phyloP scores from a whole-genome alignment of 64 coral and sea anemone genomes.

The Actinia equina region DNA sequence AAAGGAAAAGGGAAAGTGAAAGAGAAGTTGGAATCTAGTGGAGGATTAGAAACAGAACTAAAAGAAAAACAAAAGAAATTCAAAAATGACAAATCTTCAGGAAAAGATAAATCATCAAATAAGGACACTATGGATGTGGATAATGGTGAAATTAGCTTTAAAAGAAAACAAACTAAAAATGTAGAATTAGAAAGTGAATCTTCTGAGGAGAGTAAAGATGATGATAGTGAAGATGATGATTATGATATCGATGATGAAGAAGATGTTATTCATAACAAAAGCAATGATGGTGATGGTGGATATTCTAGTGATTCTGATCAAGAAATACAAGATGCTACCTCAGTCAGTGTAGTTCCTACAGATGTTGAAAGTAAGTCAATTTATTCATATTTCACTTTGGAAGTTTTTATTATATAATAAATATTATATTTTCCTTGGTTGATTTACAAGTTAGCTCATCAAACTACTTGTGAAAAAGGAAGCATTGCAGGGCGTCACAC shows the following conservation, averaged over 20 bases:
- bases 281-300: constrained; percentile 9
- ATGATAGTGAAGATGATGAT: neutral
- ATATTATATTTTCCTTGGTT: neutral
- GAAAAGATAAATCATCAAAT: neutral
- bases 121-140: neutral
- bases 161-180: constrained; percentile 28
- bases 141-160: neutral
- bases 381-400: neutral
- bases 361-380: constrained; percentile 1
- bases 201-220: constrained; percentile 7
- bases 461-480: too few relatives aligned
- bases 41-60: neutral
- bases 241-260: neutral
- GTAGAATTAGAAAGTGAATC: constrained; percentile 27
- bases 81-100: neutral
- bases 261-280: neutral
- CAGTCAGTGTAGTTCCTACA: constrained; percentile 2
- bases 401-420: neutral
- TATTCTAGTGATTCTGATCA: constrained; percentile 1
- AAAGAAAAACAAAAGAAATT: neutral
- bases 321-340: constrained; percentile 32
- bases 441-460: too few relatives aligned
- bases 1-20: neutral
- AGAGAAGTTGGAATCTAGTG: neutral
- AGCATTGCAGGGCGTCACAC: too few relatives aligned